Percentiles rank a stretch among this genome's conserved stretches.
Evolutionary conservation across 2,797 vertebrate species (phyloP).

Genomic region (Pogonophryne albipinna): DNA sequence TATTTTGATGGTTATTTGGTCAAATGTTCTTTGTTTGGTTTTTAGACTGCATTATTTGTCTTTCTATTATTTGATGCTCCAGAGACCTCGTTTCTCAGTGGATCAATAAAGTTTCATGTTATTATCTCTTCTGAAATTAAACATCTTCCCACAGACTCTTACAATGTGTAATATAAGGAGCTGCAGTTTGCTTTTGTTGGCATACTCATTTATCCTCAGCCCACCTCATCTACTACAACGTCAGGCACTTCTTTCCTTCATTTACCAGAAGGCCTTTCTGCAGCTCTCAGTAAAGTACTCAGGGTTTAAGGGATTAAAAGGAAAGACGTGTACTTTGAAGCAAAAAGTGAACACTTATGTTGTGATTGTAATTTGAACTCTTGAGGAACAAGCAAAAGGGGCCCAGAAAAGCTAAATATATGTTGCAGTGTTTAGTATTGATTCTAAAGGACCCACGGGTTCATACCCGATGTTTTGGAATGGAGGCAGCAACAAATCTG

Average conservation of each 20-base stretch:
- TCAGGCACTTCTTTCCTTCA: background rate
- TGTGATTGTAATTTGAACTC: background rate
- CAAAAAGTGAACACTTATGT: background rate
- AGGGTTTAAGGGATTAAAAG: background rate
- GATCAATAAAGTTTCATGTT: slow-evolving; percentile 32
- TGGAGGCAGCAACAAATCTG: background rate
- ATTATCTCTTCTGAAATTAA: slow-evolving; percentile 27
- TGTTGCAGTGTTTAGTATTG: background rate
- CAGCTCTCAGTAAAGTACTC: background rate
- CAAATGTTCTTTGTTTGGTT: too few relatives aligned
- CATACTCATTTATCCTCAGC: background rate
- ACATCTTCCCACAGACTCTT: slow-evolving; percentile 8
- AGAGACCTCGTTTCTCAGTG: slow-evolving; percentile 1
- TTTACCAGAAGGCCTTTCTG: slow-evolving; percentile 12
- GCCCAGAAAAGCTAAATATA: background rate
- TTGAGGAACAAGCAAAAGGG: background rate
- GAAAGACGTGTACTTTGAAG: background rate
- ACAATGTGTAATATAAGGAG: slow-evolving; percentile 16
- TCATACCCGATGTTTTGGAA: background rate
- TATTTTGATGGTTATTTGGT: too few relatives aligned
- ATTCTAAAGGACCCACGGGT: background rate
- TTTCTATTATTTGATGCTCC: background rate
- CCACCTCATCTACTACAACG: background rate
- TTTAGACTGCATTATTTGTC: background rate
- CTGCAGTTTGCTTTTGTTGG: slow-evolving; percentile 14